Evolutionary conservation across 1,140 invertebrate genomes (phyloP).

Genomic region (Trichonephila inaurata): DNA sequence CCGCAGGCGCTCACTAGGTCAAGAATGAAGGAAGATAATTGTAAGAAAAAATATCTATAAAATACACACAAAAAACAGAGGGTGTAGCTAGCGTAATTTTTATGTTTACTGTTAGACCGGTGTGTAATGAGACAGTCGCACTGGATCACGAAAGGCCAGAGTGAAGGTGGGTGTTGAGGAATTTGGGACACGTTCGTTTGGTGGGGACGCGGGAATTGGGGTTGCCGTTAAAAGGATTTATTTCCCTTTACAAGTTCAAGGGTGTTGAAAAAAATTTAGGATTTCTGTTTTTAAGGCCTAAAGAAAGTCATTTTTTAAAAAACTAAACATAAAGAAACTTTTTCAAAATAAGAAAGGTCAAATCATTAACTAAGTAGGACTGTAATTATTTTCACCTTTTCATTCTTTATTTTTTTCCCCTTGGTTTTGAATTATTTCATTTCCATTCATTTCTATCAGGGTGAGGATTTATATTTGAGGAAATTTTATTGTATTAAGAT

Average conservation of each 20-base stretch:
- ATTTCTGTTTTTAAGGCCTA: no score
- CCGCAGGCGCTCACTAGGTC: conserved; percentile 83
- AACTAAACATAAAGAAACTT: no score
- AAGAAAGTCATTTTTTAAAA: no score
- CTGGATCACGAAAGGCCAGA: background rate
- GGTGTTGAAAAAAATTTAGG: background rate
- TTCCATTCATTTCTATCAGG: no score
- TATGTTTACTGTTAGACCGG: background rate
- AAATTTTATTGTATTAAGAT: no score
- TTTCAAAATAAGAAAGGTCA: no score
- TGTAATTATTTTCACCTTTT: no score
- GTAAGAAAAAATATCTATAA: background rate
- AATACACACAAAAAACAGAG: background rate
- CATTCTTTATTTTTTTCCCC: no score
- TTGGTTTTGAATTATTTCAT: no score
- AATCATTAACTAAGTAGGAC: no score
- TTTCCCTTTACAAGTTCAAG: background rate
- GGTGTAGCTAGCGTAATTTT: background rate
- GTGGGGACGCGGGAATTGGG: background rate
- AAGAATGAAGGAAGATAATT: conserved; percentile 68
- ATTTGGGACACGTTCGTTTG: conserved; percentile 12
- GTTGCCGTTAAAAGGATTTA: background rate
- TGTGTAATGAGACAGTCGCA: background rate
- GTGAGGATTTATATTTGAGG: no score
- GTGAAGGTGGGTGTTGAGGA: conserved; percentile 13